A percentile compares a stretch with the other conserved stretches of the same genome.
Conservation (phyloP, 2,113 vertebrate species). For the Daboia siamensis region DNA sequence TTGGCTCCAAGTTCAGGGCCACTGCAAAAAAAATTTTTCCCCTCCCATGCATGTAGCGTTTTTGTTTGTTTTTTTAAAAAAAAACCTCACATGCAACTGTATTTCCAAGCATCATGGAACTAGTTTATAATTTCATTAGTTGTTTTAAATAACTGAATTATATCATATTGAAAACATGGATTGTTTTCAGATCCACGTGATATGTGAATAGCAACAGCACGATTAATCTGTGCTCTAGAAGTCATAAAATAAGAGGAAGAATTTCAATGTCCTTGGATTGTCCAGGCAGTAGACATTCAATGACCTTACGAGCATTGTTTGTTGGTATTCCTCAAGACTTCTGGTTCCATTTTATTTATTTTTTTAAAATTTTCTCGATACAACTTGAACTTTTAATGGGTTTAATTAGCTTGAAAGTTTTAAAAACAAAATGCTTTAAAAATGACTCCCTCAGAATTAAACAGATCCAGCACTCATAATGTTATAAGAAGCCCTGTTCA, state of each 20-base stretch:
- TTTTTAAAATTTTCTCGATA: background rate
- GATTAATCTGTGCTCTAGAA: background rate
- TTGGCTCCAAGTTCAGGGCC: background rate
- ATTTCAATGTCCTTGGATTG: background rate
- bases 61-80: background rate
- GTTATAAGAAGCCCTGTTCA: background rate
- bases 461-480: background rate
- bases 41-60: background rate
- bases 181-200: background rate
- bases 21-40: background rate
- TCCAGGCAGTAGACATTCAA: background rate
- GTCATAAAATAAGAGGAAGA: background rate
- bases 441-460: background rate
- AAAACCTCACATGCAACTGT: background rate
- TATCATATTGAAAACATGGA: background rate
- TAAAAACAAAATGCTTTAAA: background rate
- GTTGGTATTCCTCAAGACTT: background rate
- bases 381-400: background rate
- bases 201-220: background rate
- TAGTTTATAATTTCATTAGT: background rate
- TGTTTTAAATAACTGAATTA: background rate
- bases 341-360: background rate
- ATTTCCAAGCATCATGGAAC: background rate
- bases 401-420: background rate
- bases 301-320: background rate